Evolutionary conservation across 2,888 invertebrate species (phyloP), one percentile per base, ranked within the genome.

Genomic region (Leucophenga maculata): DNA sequence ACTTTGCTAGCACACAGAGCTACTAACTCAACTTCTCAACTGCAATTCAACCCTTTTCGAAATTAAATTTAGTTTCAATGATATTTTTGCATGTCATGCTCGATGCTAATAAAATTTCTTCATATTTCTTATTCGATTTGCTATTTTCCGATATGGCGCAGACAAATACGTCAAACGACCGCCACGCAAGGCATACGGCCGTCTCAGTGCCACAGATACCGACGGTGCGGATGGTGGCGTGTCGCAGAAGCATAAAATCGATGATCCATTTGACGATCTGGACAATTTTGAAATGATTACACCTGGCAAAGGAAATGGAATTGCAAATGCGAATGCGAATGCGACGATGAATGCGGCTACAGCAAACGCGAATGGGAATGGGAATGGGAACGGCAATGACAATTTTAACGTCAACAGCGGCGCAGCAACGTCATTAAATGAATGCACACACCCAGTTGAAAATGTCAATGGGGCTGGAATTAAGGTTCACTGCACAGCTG

Each of bases 131-230:
- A 18, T 64, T 65, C 54, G 52, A 65, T 69, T 72, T 67, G 57
- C 71, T 54, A 65, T 71, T 69, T 70, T 65, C 67, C 73, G 73
- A 74, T 54, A 50, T 78, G 39, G 70, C 79, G 26, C 80, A 88
- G 88, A 88, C 76, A 89, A 88, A 84, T 88, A 86, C 70, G 88
- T 86, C 44, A 88, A 89, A 74, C 79, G 88, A 48, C 88, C 89
- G 64, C 89, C 87, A 31, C 84, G 88, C 48, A 89, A 88, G 75
- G 88, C 87, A n/a, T 88, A 88, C 69, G 88, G 88, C 2, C 81
- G 88, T 22, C 81, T 88, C 16, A 88, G 88, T 73, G 85, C 84
- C 60, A 39, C 39, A 16, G 89, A 89, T 75, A 87, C 89, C 16
- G 88, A 88, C 75, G 85, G 84, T 76, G 80, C 77, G 31, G 80